phyloP scores from a whole-genome alignment of 2,888 invertebrate species.

The Philopedon plagiatum region DNA sequence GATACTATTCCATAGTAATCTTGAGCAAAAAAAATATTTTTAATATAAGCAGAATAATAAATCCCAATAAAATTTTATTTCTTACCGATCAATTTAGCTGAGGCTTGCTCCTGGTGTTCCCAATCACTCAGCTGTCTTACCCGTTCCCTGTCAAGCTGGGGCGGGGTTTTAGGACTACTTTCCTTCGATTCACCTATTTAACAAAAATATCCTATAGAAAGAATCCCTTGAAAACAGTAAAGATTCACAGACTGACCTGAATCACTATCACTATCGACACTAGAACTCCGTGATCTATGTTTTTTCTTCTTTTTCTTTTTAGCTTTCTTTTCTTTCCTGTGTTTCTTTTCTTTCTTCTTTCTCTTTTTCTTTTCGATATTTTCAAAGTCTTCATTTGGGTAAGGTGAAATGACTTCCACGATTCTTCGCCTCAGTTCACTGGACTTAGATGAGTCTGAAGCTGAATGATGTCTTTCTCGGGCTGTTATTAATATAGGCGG shows the following conservation, averaged over 20 bases:
- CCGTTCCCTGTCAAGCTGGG: constrained; percentile 46
- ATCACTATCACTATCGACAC: constrained; percentile 73
- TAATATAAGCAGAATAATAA: neutral
- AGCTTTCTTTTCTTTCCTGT: constrained; percentile 76
- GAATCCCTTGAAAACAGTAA: neutral
- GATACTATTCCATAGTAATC: constrained; percentile 44
- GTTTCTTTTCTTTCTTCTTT: constrained; percentile 80
- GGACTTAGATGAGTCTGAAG: constrained; percentile 66
- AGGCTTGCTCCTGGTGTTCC: constrained; percentile 57
- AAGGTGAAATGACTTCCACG: constrained; percentile 60
- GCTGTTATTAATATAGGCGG: constrained; percentile 64
- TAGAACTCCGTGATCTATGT: constrained; percentile 78
- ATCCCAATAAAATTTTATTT: neutral
- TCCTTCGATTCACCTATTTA: constrained; percentile 27
- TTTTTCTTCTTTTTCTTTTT: constrained; percentile 81
- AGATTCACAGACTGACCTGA: constrained; percentile 63
- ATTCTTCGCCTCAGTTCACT: constrained; percentile 66
- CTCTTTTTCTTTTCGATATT: constrained; percentile 59
- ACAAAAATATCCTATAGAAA: neutral
- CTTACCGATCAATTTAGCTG: constrained; percentile 38
- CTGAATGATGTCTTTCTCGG: constrained; percentile 66
- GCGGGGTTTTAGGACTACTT: constrained; percentile 46
- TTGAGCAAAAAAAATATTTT: constrained; percentile 25
- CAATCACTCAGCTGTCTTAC: constrained; percentile 62
- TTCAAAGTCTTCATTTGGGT: constrained; percentile 41